Base-by-base conservation (phyloP, 1,140 invertebrate genomes). In the Drosophila biarmipes region DNA sequence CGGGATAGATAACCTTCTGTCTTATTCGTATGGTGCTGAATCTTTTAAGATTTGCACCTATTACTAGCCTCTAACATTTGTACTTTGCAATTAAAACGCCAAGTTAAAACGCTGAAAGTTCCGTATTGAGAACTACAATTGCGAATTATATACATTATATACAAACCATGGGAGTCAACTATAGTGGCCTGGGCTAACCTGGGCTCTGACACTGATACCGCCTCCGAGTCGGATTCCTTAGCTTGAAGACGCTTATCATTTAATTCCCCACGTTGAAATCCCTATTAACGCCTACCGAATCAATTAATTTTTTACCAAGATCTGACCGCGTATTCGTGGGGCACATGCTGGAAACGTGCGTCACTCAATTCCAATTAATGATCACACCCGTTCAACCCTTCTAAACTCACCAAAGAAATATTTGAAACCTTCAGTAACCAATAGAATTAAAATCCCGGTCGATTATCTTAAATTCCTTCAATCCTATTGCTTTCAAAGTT, bases 71-170 rank as follows among this genome's bases (percentile, higher is more conserved):
- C 12, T 53, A 21, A 53, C 34, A 7, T 53, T 35, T 37, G 29
- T 34, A 2, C 19, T 53, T 4, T 34, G 31, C 19, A 37, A 53
- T 21, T 14, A 6, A 12, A 38, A 53, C 6, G 51, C 19, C 10
- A 53, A 38, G 6, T 19, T 53, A 37, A 53, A 53, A 53, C 5
- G 12, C 40, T 59, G 31, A 27, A 54, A 54, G 31, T 14, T 42
- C 6, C 59, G 59, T 1, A 54, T 54, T 10, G 51, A 59, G 21
- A 49, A 59, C 24, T 68, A 53, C 4, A 58, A 67, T 29, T 45
- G 46, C 12, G 46, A 43, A n/a, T n/a, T 57, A 14, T n/a, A n/a
- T n/a, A n/a, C n/a, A n/a, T n/a, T n/a, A 42, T 49, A n/a, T 64
- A 64, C 27, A 64, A 56, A 27, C 38, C 38, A n/a, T 46, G 63